Evolutionary conservation across 2,797 vertebrate species (phyloP), one percentile per base, ranked within the genome.

Genomic region (Lepilemur septentrionalis): DNA sequence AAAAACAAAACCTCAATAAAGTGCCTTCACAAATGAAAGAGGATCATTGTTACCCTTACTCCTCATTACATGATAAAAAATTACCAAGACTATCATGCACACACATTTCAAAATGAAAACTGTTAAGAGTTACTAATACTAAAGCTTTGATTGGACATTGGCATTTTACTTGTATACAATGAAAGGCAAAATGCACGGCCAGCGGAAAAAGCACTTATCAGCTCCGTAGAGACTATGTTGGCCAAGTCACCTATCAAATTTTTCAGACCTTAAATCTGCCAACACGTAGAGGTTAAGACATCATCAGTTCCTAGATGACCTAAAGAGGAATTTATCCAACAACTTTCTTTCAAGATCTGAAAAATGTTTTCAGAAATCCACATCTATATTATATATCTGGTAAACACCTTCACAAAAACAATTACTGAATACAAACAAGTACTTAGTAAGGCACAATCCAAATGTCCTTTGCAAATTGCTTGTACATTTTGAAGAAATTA

Each of bases 341-440:
- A 75, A 69, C 57, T 90, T 69, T 76, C 25, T 87, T 69, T 88
- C 32, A 72, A 92, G 57, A 86, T 79, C 73, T 93, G 55, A 81
- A 96, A 96, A 96, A n/a, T 65, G 25, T 78, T 89, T 96, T 89
- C 90, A 93, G 55, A 96, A 93, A 94, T 75, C 84, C 43, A 78
- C 28, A 95, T 5, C 5, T 82, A 10, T 72, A 81, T 35, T 86
- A 32, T 57, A 12, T 32, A 12, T 38, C 85, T 72, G 52, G n/a
- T 57, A 94, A 89, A 61, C n/a, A 91, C 35, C 4, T 32, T 65
- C 18, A 30, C 50, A 81, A 83, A 91, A 91, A 96, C 7, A 86
- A 84, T 72, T 55, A 91, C 73, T 78, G 25, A 94, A 65, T 63
- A 87, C 30, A 90, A 89, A 82, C 23, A 30, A 4, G 46, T 69